Evolutionary conservation across 2,797 vertebrate species (phyloP).

Genomic region (Emys orbicularis): DNA sequence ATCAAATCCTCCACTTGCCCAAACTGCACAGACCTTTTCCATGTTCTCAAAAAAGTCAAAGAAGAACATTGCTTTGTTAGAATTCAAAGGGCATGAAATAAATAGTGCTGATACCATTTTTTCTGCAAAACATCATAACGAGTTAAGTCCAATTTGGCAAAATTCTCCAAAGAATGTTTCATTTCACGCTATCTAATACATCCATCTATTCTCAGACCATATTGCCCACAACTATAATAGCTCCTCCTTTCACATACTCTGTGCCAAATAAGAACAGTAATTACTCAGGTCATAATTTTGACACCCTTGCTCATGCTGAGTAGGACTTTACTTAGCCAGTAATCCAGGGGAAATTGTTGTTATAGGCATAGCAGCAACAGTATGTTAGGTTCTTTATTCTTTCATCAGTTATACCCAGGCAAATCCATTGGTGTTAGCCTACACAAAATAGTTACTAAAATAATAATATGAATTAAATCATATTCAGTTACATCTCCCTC

Average conservation of each 20-base stretch:
- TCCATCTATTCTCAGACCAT: background rate
- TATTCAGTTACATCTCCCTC: background rate
- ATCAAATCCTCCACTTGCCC: fast-evolving
- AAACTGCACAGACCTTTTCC: background rate
- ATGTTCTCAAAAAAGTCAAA: background rate
- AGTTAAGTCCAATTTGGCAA: background rate
- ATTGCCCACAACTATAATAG: background rate
- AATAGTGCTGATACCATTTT: background rate
- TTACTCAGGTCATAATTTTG: background rate
- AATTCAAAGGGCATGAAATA: background rate
- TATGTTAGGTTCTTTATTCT: too few species aligned
- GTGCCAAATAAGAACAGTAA: background rate
- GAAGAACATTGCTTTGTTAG: background rate
- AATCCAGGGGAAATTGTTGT: too few species aligned
- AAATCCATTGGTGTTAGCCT: background rate
- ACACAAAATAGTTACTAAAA: background rate
- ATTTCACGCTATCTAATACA: background rate
- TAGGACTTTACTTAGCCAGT: too few species aligned
- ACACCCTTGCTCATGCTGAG: background rate
- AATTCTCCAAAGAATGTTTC: background rate
- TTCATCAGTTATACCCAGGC: too few species aligned
- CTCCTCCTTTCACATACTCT: background rate
- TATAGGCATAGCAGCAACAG: too few species aligned
- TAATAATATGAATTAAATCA: background rate
- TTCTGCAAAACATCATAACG: background rate